These are phyloP conservation scores for Blastobasis lacticolella DNA, from an alignment of 2,888 invertebrate genomes.

Conservation along the genomic window DNA sequence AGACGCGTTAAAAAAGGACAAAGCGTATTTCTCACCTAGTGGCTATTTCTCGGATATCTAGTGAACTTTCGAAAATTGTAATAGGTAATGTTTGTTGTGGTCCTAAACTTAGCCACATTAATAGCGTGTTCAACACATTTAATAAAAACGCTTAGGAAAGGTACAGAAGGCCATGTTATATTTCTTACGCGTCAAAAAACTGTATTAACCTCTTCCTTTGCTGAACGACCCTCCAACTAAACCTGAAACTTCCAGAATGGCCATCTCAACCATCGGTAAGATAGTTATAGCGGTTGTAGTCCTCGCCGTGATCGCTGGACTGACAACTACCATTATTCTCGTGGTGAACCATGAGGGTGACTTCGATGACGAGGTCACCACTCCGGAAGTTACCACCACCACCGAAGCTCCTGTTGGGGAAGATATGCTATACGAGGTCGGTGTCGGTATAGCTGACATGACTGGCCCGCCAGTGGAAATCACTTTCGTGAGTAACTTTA, in stretches of 20 bases:
- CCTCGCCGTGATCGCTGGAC: constrained; percentile 40
- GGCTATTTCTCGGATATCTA: no score
- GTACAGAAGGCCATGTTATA: no score
- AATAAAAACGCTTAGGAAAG: no score
- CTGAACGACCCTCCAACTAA: no score
- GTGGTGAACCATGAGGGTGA: constrained; percentile 26
- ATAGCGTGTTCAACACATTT: no score
- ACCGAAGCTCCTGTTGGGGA: constrained; percentile 3
- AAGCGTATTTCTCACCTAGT: no score
- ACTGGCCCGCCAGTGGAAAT: constrained; percentile 95
- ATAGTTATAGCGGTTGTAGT: constrained; percentile 32
- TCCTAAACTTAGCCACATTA: no score
- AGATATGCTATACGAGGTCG: constrained; percentile 64
- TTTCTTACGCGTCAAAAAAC: no score
- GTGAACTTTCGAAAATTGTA: no score
- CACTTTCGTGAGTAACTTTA: constrained; percentile 83
- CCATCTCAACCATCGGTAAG: constrained; percentile 40
- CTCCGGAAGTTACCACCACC: not conserved
- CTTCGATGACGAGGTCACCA: not conserved
- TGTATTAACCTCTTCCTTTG: no score
- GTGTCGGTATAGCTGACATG: constrained; percentile 91
- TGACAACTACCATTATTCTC: constrained; percentile 39
- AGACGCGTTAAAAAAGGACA: no score
- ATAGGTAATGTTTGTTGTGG: no score
- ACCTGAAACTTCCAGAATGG: constrained; percentile 23